Evolutionary conservation across 2,888 invertebrate species (phyloP).

Genomic region (Antitype chi): DNA sequence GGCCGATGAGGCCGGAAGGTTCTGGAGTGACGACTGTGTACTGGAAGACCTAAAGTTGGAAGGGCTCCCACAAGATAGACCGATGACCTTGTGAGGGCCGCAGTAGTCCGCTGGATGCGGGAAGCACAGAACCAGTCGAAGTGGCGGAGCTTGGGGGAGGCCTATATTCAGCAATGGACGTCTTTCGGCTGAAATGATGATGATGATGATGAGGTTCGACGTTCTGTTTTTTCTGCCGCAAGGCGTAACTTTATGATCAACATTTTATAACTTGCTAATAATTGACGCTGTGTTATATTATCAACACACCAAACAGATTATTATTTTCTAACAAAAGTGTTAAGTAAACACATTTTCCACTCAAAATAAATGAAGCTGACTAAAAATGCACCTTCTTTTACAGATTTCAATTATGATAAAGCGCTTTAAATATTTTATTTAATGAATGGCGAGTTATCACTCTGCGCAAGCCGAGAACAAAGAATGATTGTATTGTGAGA

Average conservation of each 20-base stretch:
- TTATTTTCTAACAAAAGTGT: background rate
- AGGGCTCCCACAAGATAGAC: too few relatives aligned
- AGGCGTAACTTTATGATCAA: background rate
- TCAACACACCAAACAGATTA: background rate
- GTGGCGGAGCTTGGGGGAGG: too few relatives aligned
- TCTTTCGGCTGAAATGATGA: too few relatives aligned
- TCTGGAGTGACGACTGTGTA: too few relatives aligned
- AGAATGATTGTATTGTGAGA: background rate
- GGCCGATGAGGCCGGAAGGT: too few relatives aligned
- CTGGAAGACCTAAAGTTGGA: too few relatives aligned
- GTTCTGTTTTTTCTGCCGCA: background rate
- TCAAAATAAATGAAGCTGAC: background rate
- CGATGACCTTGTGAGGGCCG: too few relatives aligned
- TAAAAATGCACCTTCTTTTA: slow-evolving; percentile 14
- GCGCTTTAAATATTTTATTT: slow-evolving; percentile 38
- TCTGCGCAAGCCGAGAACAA: background rate
- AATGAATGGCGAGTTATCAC: slow-evolving; percentile 14
- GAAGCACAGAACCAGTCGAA: too few relatives aligned
- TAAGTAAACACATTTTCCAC: background rate
- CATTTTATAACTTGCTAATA: background rate
- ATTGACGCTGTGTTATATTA: background rate
- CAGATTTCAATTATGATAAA: slow-evolving; percentile 50
- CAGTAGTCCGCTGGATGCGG: too few relatives aligned
- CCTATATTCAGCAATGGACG: too few relatives aligned
- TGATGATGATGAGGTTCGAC: too few relatives aligned